Conservation (phyloP, 2,888 invertebrate genomes). For the Dorcus parallelipipedus region DNA sequence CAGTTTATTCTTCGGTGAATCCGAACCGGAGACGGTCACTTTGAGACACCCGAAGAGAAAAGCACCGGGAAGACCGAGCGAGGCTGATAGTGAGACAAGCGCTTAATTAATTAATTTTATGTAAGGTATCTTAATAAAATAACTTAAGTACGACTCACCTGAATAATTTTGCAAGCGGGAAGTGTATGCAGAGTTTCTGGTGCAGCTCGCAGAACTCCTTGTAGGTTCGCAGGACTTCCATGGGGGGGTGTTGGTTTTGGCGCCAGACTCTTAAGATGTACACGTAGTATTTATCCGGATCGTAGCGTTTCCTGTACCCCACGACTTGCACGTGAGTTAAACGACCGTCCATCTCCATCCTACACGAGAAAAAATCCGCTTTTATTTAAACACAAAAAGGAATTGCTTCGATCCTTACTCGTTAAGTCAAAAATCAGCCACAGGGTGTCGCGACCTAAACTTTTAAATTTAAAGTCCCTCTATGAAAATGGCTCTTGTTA, state of each 20-base stretch:
- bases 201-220: constrained; percentile 96
- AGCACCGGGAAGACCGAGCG: constrained; percentile 28
- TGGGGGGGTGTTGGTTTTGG: constrained; percentile 80
- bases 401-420: too few species aligned
- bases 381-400: too few species aligned
- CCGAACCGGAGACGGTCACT: constrained; percentile 17
- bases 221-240: constrained; percentile 89
- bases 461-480: too few species aligned
- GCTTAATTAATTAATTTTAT: constrained; percentile 16
- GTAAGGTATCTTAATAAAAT: background rate
- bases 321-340: constrained; percentile 81
- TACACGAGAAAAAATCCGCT: constrained; percentile 41
- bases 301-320: constrained; percentile 91
- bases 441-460: too few species aligned
- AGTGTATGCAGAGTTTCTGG: constrained; percentile 87
- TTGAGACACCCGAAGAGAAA: constrained; percentile 1
- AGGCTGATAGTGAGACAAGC: constrained; percentile 31
- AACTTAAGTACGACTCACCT: constrained; percentile 58
- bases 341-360: constrained; percentile 86
- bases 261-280: constrained; percentile 82
- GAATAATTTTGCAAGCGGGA: constrained; percentile 86
- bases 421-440: too few species aligned
- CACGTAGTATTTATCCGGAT: constrained; percentile 97
- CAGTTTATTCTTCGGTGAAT: constrained; percentile 42
- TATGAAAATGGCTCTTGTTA: background rate